Conservation (phyloP, 2,888 invertebrate species). For the Pantelozetes paolii region DNA sequence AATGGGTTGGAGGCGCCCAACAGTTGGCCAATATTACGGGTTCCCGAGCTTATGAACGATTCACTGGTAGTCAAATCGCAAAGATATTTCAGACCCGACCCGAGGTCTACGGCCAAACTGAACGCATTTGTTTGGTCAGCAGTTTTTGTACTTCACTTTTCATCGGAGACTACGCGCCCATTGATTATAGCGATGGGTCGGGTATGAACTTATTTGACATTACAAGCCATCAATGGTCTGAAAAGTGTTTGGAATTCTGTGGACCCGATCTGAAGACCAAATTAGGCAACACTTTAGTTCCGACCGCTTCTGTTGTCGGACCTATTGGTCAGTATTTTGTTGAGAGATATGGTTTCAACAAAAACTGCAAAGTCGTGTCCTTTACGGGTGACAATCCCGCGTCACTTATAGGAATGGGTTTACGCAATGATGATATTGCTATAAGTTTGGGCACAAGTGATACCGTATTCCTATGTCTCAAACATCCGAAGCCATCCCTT, state of each 20-base stretch:
- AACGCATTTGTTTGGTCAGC: conserved; percentile 83
- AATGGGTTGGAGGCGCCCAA: conserved; percentile 70
- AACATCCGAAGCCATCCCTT: conserved; percentile 59
- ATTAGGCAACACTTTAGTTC: conserved; percentile 54
- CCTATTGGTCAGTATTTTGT: conserved; percentile 72
- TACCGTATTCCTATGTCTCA: conserved; percentile 71
- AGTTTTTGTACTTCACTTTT: conserved; percentile 86
- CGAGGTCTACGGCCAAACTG: conserved; percentile 68
- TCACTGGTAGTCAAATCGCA: conserved; percentile 88
- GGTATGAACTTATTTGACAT: conserved; percentile 95
- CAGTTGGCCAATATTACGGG: conserved; percentile 76
- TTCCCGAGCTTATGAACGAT: conserved; percentile 79
- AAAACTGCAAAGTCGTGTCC: conserved; percentile 73
- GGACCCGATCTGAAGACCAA: conserved; percentile 60
- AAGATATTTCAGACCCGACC: conserved; percentile 71
- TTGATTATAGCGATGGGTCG: conserved; percentile 86
- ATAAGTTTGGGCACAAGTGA: conserved; percentile 82
- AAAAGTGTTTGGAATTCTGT: conserved; percentile 68
- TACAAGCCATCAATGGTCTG: conserved; percentile 69
- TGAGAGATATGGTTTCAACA: conserved; percentile 75
- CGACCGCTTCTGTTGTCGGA: conserved; percentile 62
- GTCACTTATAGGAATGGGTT: conserved; percentile 66
- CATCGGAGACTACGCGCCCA: conserved; percentile 78
- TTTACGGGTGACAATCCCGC: conserved; percentile 93
- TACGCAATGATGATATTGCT: conserved; percentile 74